Conservation (phyloP, 1,140 invertebrate species). For the Drosophila kanapiae region DNA sequence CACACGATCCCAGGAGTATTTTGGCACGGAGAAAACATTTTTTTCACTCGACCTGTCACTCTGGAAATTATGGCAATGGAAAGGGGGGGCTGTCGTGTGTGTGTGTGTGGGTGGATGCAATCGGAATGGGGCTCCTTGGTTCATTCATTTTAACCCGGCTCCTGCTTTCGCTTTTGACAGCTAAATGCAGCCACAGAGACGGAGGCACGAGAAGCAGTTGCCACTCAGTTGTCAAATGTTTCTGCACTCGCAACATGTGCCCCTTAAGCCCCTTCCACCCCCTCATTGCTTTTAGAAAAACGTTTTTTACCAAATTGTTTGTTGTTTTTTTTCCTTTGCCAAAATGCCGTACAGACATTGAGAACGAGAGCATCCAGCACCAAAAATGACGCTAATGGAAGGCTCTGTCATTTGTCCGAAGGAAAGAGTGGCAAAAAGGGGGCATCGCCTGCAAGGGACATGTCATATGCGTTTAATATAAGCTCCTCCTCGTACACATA, state of each 20-base stretch:
- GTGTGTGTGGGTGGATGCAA: conserved; percentile 54
- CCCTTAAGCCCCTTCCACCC: background rate
- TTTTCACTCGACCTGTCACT: conserved; percentile 75
- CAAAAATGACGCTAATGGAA: conserved; percentile 79
- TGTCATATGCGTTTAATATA: conserved; percentile 71
- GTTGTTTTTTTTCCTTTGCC: conserved; percentile 25
- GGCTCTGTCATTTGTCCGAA: conserved; percentile 64
- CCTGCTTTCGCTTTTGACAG: conserved; percentile 73
- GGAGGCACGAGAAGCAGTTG: conserved; percentile 40
- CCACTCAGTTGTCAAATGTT: conserved; percentile 77
- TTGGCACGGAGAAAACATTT: conserved; percentile 64
- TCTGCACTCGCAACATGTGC: conserved; percentile 60
- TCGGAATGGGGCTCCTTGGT: conserved; percentile 19
- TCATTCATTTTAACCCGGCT: conserved; percentile 23
- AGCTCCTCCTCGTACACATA: conserved; percentile 2
- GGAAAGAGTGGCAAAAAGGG: conserved; percentile 2
- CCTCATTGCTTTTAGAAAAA: conserved; percentile 72
- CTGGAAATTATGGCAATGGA: conserved; percentile 22
- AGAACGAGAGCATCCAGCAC: conserved; percentile 40
- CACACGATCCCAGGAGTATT: conserved; percentile 65
- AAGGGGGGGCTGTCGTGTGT: conserved; percentile 2
- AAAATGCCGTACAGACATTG: conserved; percentile 66
- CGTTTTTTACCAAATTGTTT: conserved; percentile 80
- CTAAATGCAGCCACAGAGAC: conserved; percentile 71
- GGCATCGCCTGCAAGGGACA: conserved; percentile 4